Evolutionary conservation across 2,797 vertebrate species (phyloP), one percentile per base, ranked within the genome.

Genomic region (Cetoscarus ocellatus): DNA sequence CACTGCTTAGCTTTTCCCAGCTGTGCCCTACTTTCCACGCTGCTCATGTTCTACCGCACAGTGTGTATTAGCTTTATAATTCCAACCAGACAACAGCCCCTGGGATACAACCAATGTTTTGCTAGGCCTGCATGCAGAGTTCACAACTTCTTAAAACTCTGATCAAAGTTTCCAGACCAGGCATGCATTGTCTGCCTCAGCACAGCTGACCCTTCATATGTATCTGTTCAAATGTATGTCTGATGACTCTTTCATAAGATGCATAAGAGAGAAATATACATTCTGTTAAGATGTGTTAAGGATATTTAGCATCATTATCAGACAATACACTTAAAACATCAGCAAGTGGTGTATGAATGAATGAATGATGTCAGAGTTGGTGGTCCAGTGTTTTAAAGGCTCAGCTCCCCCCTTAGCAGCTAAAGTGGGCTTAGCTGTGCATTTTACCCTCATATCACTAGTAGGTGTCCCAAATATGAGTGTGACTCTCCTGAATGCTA

Each of bases 1-100:
- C 75, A 72, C 67, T 74, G 75, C 71, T 86, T 77, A 65, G 67
- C 61, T 75, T 52, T 85, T 71, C 78, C 81, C 87, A 92, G 91
- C 90, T 92, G 88, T 90, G 92, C 59, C 90, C 91, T 90, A 88
- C 81, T 93, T 92, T 91, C 79, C 70, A 62, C 51, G 10, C 70
- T 62, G 80, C 73, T 81, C 62, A 73, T 75, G 67, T 72, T 84
- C 80, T 63, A 77, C 72, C 17, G 15, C 67, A 49, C 57, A 51
- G 64, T 42, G 58, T 79, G 72, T 73, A 42, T 73, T 61, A 49
- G 49, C 54, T 82, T 79, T 76, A 69, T 86, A 81, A 83, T 86
- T 84, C 64, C 55, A 80, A 80, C 80, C 82, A 80, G 79, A 85
- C 73, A 85, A 70, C 61, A 52, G 72, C 67, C 60, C 58, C 45